These are phyloP conservation scores for Clarias fuscus DNA, from an alignment of 2,797 vertebrate genomes.

Conservation along the genomic window DNA sequence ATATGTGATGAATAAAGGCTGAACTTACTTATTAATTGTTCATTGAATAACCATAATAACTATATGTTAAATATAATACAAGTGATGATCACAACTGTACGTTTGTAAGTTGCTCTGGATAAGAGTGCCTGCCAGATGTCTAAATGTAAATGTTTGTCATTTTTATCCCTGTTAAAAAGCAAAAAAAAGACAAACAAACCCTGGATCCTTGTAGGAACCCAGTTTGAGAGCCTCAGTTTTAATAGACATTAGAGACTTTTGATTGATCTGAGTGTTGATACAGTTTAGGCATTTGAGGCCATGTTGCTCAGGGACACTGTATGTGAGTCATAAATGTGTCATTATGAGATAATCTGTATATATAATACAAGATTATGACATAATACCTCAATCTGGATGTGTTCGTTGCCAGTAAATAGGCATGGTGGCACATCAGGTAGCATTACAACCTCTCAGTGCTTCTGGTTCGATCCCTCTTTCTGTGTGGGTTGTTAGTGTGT, in stretches of 20 bases:
- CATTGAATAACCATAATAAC: not conserved
- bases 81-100: too few relatives aligned
- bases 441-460: not conserved
- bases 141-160: not conserved
- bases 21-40: not conserved
- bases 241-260: not conserved
- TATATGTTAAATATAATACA: not conserved
- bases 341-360: not conserved
- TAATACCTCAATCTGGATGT: not conserved
- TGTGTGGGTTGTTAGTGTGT: not conserved
- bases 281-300: not conserved
- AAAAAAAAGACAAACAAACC: not conserved
- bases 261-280: not conserved
- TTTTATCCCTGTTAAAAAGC: not conserved
- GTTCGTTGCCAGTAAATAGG: not conserved
- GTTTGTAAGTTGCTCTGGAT: too few relatives aligned
- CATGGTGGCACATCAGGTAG: not conserved
- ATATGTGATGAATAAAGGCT: too few relatives aligned
- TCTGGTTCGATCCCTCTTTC: not conserved
- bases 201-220: not conserved
- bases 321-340: not conserved
- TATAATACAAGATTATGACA: not conserved
- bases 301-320: not conserved
- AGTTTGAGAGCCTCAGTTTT: not conserved
- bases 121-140: too few relatives aligned